Evolutionary conservation across 2,797 vertebrate genomes (phyloP).

Genomic region (Myiothlypis chrysogaster): DNA sequence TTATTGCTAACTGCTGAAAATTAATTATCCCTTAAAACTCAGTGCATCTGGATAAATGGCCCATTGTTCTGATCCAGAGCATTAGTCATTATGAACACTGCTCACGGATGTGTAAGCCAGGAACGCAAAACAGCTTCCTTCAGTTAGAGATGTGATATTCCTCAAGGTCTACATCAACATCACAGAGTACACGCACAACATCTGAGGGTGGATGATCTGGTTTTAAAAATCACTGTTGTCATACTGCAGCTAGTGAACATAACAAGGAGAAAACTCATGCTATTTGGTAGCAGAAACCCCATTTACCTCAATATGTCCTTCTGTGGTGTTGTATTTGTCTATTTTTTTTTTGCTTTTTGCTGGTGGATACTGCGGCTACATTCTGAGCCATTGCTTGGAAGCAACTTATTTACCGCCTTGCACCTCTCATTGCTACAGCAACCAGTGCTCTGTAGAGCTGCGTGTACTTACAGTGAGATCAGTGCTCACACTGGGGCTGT

Average conservation of each 20-base stretch:
- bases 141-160: neutral
- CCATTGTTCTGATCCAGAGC: neutral
- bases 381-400: constrained; percentile 42
- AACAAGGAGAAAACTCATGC: neutral
- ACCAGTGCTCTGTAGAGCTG: constrained; percentile 8
- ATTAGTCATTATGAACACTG: neutral
- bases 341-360: neutral
- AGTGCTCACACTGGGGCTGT: neutral
- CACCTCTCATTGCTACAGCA: constrained; percentile 60
- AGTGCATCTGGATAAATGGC: neutral
- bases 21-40: neutral
- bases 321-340: neutral
- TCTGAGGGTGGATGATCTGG: neutral
- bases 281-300: constrained; percentile 10
- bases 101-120: neutral
- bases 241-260: neutral
- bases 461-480: neutral
- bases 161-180: neutral
- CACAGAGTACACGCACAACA: neutral
- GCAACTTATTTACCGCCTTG: constrained; percentile 39
- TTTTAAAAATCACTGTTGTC: neutral
- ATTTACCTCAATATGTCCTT: neutral
- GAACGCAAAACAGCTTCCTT: neutral
- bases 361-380: neutral
- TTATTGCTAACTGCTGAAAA: neutral